Base-by-base conservation (phyloP, 2,797 vertebrate genomes). In the Gymnothorax reevesii region DNA sequence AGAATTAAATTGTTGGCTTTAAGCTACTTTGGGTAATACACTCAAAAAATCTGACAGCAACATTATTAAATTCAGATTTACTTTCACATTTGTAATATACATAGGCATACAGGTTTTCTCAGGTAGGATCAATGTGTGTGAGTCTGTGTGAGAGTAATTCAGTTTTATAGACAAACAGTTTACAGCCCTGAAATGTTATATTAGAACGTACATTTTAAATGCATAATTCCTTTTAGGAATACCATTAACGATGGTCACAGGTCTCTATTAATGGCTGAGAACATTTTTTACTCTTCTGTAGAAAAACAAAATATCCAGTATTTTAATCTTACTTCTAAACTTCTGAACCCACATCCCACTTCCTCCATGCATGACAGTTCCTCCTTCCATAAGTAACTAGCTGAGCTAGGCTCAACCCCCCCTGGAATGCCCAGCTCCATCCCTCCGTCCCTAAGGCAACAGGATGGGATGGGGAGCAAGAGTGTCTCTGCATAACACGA, bases 31-130 rank as follows among this genome's bases (percentile, higher is more conserved):
- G 20, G 83, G 79, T 66, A 15, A 87, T 88, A 49, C 73, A 77
- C 6, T 42, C 73, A 52, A 10, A 55, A 54, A 54, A 80, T 54
- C 77, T 80, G 77, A 55, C 77, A 55, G 17, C 17, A 8, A 22
- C 77, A 15, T 55, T 80, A 80, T 80, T 80, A 80, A 80, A 80
- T 86, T 86, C 86, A 57, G 88, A 59, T 86, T 83, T 69, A 88
- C 82, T 90, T 86, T 88, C 90, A 92, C 88, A 89, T 88, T 86
- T 89, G 88, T 62, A 57, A 90, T 89, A 88, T 86, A 57, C 84
- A 83, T 90, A 84, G 89, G 83, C 89, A 84, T 86, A 55, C 87
- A 52, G 5, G 33, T 52, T 13, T 73, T 77, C 27, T 69, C 9
- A 27, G 27, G 27, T 2, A 33, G 27, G 12, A 10, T 20, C 0